Conservation (phyloP, 2,888 invertebrate species). For the Dicranocentrus wangi region DNA sequence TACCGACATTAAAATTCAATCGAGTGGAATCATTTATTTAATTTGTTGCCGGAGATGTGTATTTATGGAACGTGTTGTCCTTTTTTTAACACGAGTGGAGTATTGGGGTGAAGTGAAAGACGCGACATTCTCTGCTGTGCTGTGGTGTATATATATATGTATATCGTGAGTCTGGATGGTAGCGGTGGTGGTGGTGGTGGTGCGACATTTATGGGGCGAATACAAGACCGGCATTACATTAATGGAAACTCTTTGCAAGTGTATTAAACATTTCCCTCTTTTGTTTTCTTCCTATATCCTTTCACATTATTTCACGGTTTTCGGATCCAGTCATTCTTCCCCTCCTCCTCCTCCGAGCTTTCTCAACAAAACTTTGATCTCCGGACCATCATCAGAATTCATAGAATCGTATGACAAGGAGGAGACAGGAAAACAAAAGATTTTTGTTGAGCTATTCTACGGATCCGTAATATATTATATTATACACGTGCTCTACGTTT, state of each 20-base stretch:
- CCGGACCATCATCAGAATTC: background rate
- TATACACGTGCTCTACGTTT: no score
- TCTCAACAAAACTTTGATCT: background rate
- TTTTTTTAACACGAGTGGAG: background rate
- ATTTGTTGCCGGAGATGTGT: conserved; percentile 49
- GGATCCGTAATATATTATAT: no score
- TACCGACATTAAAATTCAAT: conserved; percentile 42
- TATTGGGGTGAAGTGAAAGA: background rate
- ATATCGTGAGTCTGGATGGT: no score
- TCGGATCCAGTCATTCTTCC: background rate
- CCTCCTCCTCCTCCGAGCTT: background rate
- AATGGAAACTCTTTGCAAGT: no score
- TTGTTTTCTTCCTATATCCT: background rate
- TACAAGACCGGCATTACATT: no score
- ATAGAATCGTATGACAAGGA: background rate
- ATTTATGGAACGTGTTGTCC: conserved; percentile 3
- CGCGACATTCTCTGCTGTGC: no score
- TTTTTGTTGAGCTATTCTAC: no score
- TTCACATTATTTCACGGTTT: background rate
- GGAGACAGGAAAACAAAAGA: background rate
- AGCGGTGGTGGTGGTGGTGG: no score
- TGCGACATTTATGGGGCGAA: no score
- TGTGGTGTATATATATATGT: no score
- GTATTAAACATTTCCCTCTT: background rate
- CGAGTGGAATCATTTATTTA: conserved; percentile 65